Evolutionary conservation across 1,140 invertebrate genomes (phyloP), one percentile per base, ranked within the genome.

Genomic region (Papilio polytes): DNA sequence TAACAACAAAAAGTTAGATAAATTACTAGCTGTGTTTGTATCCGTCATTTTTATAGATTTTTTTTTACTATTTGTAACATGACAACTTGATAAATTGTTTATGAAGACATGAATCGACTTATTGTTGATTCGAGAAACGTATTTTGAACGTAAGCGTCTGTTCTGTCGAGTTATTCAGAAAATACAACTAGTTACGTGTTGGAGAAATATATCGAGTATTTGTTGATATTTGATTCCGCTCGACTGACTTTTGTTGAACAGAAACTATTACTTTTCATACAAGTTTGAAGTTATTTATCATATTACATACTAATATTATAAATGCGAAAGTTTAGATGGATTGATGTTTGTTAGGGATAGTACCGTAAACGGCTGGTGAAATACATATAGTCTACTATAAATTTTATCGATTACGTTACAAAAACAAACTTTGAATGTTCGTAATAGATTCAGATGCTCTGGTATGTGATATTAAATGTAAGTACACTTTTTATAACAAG

Each of bases 121-220:
- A 76, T 20, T 51, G 46, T 22, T 13, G 74, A 31, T 53, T 78
- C 76, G 20, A 59, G 31, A n/a, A 26, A 59, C 53, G 76, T 78
- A 56, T 7, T 77, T 59, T 41, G 22, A 59, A 78, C 48, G 74
- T 63, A 26, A 26, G 20, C 74, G 74, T 77, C 74, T 77, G 74
- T 77, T 77, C 12, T 77, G 46, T 59, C 18, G 63, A 78, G 76
- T 78, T 78, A 44, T 78, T 59, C 36, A 31, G 53, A 78, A 78
- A 63, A 44, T 63, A 78, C 63, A 10, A 41, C 31, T 63, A 78
- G 1, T 36, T 53, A 53, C 15, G 15, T 15, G 15, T n/a, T 56
- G 8, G 18, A 56, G 74, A 36, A 59, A 77, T 51, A 41, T 77
- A 77, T 77, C 51, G 15, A 56, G 22, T 77, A 77, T 77, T 77